Base-by-base conservation (phyloP, 1,140 invertebrate genomes). In the Drosophila carrolli region DNA sequence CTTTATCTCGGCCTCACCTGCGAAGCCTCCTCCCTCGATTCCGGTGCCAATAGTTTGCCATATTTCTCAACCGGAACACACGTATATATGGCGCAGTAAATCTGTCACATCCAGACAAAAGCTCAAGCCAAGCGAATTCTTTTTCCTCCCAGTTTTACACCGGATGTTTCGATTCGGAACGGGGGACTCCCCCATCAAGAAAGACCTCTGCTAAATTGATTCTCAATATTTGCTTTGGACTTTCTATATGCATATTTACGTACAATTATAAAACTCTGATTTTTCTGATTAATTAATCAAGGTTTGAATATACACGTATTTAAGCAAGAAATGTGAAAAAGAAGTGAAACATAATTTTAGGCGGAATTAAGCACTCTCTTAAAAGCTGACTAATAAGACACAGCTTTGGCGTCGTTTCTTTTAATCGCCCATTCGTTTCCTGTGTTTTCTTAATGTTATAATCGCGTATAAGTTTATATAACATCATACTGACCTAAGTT, bases 61-160 rank as follows among this genome's bases (percentile, higher is more conserved):
- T 92, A 92, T 57, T 81, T 82, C 60, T 92, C 16, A 2, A 79
- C 81, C 75, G 71, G 75, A 77, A 91, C 81, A 91, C 84, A 75
- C 10, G 50, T 53, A 19, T 37, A 37, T 53, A 19, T 92, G 81
- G 58, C 74, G 78, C 78, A 91, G 63, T 83, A 92, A 75, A 71
- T 89, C 84, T 72, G 68, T 78, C 86, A 91, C 81, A 79, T 86
- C 68, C 57, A 75, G 67, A 78, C 76, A 83, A 77, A 90, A 75
- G 70, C 61, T 68, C 48, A 78, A 74, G 51, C 79, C 76, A 57
- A 70, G 43, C 51, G 67, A 23, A 9, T 16, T 23, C 37, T 29
- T 23, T n/a, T 8, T 29, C 37, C 23, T 5, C 38, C 46, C 56
- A 48, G 32, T 48, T 43, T n/a, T 23, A 4, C 16, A 10, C 27